phyloP scores from a whole-genome alignment of 2,888 invertebrate species.

The Trissonchulus latispiculum region DNA sequence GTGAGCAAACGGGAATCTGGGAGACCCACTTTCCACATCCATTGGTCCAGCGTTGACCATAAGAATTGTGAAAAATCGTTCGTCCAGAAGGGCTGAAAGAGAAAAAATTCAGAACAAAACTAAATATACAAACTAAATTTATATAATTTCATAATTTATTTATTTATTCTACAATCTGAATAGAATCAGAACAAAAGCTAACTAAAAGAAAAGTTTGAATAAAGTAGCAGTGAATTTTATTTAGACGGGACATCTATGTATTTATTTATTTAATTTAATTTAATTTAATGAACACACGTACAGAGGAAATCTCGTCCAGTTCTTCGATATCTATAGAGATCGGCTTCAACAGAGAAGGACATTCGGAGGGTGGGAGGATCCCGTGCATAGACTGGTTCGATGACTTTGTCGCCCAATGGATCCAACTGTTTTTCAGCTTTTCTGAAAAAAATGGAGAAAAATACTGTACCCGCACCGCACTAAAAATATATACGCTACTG shows the following conservation, averaged over 20 bases:
- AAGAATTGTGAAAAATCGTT: neutral
- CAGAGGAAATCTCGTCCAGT: neutral
- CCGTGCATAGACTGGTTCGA: neutral
- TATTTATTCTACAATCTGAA: too few relatives aligned
- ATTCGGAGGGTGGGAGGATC: neutral
- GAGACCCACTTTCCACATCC: neutral
- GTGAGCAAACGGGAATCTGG: neutral
- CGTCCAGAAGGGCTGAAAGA: neutral
- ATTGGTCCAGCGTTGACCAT: neutral
- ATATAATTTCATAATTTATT: too few relatives aligned
- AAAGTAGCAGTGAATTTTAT: too few relatives aligned
- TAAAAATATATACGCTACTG: too few relatives aligned
- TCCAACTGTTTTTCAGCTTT: neutral
- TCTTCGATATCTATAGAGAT: neutral
- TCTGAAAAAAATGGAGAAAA: neutral
- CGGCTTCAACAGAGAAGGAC: neutral
- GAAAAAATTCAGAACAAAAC: too few relatives aligned
- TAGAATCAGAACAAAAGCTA: too few relatives aligned
- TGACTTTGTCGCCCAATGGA: neutral
- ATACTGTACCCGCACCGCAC: too few relatives aligned
- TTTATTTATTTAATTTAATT: too few relatives aligned
- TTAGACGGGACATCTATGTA: too few relatives aligned
- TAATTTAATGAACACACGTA: too few relatives aligned
- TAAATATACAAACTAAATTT: too few relatives aligned
- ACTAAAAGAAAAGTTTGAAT: too few relatives aligned